Conservation (phyloP, 2,113 vertebrate species). For the Calidris pygmaea region DNA sequence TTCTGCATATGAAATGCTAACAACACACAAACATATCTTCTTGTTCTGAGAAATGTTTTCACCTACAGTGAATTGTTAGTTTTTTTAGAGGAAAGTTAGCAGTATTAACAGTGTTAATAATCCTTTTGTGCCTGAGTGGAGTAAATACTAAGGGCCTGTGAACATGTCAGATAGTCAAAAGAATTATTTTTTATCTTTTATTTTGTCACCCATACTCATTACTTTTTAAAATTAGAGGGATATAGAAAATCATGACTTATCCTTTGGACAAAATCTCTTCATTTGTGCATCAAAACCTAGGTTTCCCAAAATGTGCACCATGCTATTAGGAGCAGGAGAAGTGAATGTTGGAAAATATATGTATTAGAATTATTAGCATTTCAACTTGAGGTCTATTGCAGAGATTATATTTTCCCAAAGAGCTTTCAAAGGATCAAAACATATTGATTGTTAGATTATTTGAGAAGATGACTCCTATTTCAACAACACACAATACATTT, state of each 20-base stretch:
- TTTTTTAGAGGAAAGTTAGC: neutral
- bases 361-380: neutral
- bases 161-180: neutral
- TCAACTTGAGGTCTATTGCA: neutral
- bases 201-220: neutral
- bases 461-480: neutral
- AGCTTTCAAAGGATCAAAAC: slow-evolving; percentile 18
- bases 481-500: neutral
- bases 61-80: neutral
- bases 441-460: neutral
- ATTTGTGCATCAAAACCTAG: neutral
- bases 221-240: neutral
- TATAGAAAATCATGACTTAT: neutral
- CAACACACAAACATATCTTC: neutral
- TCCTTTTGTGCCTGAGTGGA: neutral
- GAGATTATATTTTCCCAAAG: neutral
- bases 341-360: neutral
- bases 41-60: neutral
- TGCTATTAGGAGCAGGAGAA: neutral
- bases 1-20: neutral
- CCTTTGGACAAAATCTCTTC: neutral
- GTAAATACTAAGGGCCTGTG: neutral
- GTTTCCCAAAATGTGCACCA: neutral
- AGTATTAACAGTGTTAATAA: neutral
- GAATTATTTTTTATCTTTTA: neutral